Evolutionary conservation across 2,113 vertebrate genomes (phyloP), one percentile per base, ranked within the genome.

Genomic region (Passer domesticus): DNA sequence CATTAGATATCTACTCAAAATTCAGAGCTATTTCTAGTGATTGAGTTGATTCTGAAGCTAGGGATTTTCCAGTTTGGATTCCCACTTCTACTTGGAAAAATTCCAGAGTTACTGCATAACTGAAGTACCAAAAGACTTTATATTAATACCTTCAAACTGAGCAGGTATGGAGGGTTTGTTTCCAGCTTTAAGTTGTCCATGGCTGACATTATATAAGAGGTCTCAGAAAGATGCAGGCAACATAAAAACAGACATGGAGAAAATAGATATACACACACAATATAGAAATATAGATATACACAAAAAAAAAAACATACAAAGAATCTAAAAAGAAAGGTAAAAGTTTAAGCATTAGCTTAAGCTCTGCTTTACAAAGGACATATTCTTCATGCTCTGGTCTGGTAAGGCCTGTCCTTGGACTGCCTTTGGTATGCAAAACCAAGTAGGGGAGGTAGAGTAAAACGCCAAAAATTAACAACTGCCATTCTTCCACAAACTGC

Each of bases 201-300:
- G 28, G 41, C 46, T 69, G 55, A 50, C 44, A 64, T 14, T 1
- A 1, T 13, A 8, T 18, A 53, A 25, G 21, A 90, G 7, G 13
- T 41, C 47, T 88, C 58, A 67, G 39, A 77, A 75, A 83, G 30
- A 83, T 25, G 7, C 1, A 53, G 21, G 9, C 19, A 79, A 67
- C n/a, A 35, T 59, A 41, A 84, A 83, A 59, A 83, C 7, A 3
- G 30, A 47, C 31, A 46, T 2, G 2, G 15, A 68, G 5, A 66
- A 17, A 70, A 41, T 1, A 68, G 4, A 58, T 3, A 35, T 1
- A 35, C 5, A 43, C 0, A 49, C 3, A 41, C 39, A 41, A 13
- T 41, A 41, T 41, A 41, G 39, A 41, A 41, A 41, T 12, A 41
- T 41, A 41, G 39, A 41, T 41, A 13, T 41, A 37, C 2, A 33